Percentiles rank a stretch among this genome's conserved stretches.
Evolutionary conservation across 2,113 vertebrate species (phyloP).

Genomic region (Cyanistes caeruleus): DNA sequence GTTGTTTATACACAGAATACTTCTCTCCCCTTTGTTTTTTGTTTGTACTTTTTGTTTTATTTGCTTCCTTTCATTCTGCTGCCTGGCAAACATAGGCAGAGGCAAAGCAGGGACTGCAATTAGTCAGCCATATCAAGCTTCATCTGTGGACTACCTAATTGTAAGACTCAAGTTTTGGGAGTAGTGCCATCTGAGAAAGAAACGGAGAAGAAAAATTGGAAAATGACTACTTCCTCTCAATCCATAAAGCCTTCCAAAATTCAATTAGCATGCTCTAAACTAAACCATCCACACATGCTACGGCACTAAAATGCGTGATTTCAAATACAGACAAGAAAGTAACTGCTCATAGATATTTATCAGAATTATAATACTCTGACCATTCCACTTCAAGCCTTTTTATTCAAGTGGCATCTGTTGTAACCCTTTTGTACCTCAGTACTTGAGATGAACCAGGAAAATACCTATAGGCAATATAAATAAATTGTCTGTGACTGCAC

Average conservation of each 20-base stretch:
- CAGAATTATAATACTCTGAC: neutral
- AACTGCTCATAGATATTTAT: neutral
- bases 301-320: neutral
- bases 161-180: neutral
- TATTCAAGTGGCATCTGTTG: neutral
- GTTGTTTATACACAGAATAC: neutral
- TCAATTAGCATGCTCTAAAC: constrained; percentile 57
- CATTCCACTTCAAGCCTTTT: neutral
- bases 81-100: neutral
- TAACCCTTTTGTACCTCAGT: neutral
- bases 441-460: neutral
- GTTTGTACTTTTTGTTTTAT: neutral
- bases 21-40: neutral
- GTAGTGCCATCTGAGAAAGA: constrained; percentile 36
- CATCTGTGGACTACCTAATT: neutral
- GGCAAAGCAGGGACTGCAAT: neutral
- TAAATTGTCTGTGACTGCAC: neutral
- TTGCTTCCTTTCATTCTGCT: neutral
- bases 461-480: neutral
- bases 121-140: neutral
- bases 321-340: neutral
- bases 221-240: constrained; percentile 57
- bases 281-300: constrained; percentile 20
- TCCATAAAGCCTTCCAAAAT: constrained; percentile 59
- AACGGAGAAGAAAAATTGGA: neutral